Conservation (phyloP, 2,797 vertebrate species). For the Anableps anableps region DNA sequence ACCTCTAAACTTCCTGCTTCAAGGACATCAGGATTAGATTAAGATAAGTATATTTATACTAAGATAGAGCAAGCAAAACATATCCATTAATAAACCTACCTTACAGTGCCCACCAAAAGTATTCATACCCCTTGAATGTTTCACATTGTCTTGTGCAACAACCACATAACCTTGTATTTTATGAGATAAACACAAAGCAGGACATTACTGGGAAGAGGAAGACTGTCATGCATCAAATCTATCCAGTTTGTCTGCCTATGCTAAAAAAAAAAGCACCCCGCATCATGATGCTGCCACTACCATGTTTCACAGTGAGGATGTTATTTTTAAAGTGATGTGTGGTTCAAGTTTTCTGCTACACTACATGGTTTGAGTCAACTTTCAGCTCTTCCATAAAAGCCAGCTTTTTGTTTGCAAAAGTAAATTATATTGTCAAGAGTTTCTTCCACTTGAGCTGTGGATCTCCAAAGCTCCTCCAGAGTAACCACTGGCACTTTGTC, state of each 20-base stretch:
- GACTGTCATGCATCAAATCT: not conserved
- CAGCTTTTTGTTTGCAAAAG: not conserved
- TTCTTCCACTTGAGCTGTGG: not conserved
- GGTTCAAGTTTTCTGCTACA: too few species aligned
- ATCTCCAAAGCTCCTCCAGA: not conserved
- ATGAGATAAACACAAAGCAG: not conserved
- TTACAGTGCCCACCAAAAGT: not conserved
- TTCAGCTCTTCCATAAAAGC: not conserved
- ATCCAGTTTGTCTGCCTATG: not conserved
- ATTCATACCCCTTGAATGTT: not conserved
- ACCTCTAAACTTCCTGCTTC: conserved; percentile 1
- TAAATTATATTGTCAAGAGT: not conserved
- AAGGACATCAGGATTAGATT: not conserved
- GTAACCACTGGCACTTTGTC: not conserved
- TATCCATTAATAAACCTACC: not conserved
- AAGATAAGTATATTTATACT: not conserved
- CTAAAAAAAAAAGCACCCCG: not conserved
- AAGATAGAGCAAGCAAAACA: not conserved
- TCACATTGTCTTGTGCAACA: not conserved
- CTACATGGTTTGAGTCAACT: too few species aligned
- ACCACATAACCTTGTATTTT: not conserved
- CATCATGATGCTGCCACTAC: not conserved
- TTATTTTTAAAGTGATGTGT: not conserved
- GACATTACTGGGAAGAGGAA: not conserved
- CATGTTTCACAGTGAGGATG: not conserved